Percentiles rank a stretch among this genome's conserved stretches.
These are phyloP conservation scores for Polymixis lichenea DNA, from an alignment of 2,888 invertebrate genomes.

Conservation along the genomic window DNA sequence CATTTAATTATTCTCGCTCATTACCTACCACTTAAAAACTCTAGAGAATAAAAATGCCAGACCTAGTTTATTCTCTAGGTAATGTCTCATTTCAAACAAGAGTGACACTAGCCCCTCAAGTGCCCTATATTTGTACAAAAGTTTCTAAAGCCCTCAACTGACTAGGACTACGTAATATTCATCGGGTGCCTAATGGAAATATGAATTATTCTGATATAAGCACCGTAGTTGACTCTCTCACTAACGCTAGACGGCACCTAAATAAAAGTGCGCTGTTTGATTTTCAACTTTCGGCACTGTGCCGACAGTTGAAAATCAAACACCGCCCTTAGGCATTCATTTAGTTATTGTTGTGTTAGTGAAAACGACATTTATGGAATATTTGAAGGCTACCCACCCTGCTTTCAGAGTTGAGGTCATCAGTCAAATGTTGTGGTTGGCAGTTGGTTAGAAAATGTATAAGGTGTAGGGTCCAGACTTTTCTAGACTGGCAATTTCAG, in stretches of 20 bases:
- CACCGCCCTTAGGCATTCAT: not conserved
- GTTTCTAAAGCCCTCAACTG: conserved; percentile 49
- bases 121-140: conserved; percentile 56
- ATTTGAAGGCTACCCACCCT: conserved; percentile 29
- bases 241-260: not conserved
- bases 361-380: conserved; percentile 32
- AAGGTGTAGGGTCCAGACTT: no score
- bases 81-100: conserved; percentile 23
- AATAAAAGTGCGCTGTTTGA: not conserved
- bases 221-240: conserved; percentile 34
- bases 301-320: not conserved
- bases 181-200: conserved; percentile 62
- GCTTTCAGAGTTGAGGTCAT: conserved; percentile 17
- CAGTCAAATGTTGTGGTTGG: not conserved
- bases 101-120: conserved; percentile 21
- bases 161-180: conserved; percentile 57
- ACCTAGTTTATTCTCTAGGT: conserved; percentile 14
- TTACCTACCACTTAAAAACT: not conserved
- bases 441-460: not conserved
- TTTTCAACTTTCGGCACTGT: not conserved
- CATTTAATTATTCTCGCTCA: not conserved
- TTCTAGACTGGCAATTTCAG: no score
- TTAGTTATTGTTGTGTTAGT: no score
- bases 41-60: not conserved
- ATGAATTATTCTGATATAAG: conserved; percentile 62